Percentiles rank a stretch among this genome's conserved stretches.
Conservation (phyloP, 1,140 invertebrate genomes). For the Yoshiicerus persimilis region DNA sequence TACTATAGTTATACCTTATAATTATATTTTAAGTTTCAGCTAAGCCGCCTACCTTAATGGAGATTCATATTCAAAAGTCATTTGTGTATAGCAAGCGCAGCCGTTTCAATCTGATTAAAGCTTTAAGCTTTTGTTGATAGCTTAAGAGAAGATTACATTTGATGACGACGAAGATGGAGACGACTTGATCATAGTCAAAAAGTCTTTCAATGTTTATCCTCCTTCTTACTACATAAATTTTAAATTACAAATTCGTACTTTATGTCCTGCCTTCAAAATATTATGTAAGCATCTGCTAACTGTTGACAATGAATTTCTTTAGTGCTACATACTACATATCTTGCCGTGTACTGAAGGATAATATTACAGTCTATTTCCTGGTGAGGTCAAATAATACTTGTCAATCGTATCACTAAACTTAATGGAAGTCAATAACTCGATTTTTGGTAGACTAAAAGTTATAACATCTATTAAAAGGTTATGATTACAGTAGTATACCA, state of each 20-base stretch:
- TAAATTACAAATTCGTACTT: background rate
- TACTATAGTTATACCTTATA: background rate
- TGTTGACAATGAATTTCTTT: background rate
- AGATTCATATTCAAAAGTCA: background rate
- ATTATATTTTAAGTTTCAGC: background rate
- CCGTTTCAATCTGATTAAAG: background rate
- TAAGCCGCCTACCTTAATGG: background rate
- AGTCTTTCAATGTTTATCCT: background rate
- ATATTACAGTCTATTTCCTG: background rate
- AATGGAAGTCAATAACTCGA: too few species aligned
- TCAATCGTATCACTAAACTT: too few species aligned
- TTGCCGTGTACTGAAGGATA: background rate
- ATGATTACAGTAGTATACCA: too few species aligned
- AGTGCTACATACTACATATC: background rate
- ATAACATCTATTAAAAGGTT: too few species aligned
- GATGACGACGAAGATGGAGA: background rate
- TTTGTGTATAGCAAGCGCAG: background rate
- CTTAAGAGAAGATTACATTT: background rate
- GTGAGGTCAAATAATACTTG: too few species aligned
- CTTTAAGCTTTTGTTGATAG: background rate
- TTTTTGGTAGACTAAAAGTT: too few species aligned
- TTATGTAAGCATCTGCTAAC: background rate
- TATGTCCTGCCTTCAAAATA: background rate
- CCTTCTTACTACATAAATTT: background rate
- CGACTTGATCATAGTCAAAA: background rate